A percentile compares a stretch with the other conserved stretches of the same genome.
Conservation (phyloP, 1,140 invertebrate genomes). For the Pentalonia nigronervosa region DNA sequence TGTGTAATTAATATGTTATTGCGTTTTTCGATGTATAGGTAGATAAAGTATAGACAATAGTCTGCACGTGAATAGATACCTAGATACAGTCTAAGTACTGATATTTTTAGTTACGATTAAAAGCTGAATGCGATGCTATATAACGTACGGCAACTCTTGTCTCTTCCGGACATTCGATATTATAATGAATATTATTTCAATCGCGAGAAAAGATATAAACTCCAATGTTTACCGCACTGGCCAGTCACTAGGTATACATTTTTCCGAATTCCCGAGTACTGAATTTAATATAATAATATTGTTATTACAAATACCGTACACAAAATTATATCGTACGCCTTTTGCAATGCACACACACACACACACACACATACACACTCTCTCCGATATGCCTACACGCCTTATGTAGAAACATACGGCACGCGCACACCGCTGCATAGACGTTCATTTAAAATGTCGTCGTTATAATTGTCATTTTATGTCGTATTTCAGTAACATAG, state of each 20-base stretch:
- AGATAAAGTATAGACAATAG: not conserved
- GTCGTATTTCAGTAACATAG: not conserved
- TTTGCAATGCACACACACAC: not conserved
- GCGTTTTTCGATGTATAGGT: not conserved
- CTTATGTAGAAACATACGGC: not conserved
- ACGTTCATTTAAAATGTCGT: not conserved
- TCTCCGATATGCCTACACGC: not conserved
- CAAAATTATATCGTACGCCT: not conserved
- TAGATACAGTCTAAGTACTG: not conserved
- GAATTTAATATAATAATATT: not conserved
- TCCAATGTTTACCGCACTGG: not conserved
- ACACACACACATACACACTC: not conserved
- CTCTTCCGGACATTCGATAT: not conserved
- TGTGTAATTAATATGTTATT: not conserved
- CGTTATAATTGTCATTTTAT: not conserved
- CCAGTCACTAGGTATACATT: not conserved
- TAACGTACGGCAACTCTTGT: not conserved
- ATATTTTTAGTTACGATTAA: not conserved
- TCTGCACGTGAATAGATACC: not conserved
- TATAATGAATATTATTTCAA: not conserved
- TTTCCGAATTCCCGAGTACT: not conserved
- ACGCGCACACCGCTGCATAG: not conserved
- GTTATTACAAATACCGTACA: not conserved
- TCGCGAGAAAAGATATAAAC: not conserved
- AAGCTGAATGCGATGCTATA: not conserved